Evolutionary conservation across 2,888 invertebrate genomes (phyloP), one percentile per base, ranked within the genome.

Genomic region (Tenthredo mesomela): DNA sequence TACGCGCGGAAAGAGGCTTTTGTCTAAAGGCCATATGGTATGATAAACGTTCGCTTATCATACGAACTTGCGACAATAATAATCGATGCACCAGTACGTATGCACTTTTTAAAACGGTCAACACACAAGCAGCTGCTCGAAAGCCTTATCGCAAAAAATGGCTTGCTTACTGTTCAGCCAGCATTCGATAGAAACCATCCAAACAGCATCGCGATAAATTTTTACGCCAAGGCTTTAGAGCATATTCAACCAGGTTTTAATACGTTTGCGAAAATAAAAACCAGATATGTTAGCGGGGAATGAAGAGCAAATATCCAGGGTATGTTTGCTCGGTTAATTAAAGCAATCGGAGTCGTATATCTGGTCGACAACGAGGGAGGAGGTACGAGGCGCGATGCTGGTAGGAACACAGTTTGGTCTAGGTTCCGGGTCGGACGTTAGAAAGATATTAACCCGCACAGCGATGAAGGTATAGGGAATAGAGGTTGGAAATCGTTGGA

Each of bases 241-340:
- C 71, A 73, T 15, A 43, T 73, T 21, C 43, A 33, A 29, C 33
- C 3, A 54, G 18, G 77, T 25, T 77, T 54, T 73, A 18, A 12
- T 54, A 77, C 77, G 54, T 77, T 77, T 54, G 29, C 77, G 50
- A 21, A 50, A 77, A 29, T 33, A 61, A 25, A 54, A 77, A 50
- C n/a, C 15, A 9, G 37, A n/a, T n/a, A 54, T 54, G 25, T 77
- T 77, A 77, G 77, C 50, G 9, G 18, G 43, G 43, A 43, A 43
- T 43, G 71, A 21, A 43, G 18, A 73, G 21, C 43, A 54, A 12
- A 29, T 77, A 50, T 77, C 40, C 54, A n/a, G 47, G 54, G 6
- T 29, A 54, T 54, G 77, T 54, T 77, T 33, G 77, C 54, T 54
- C 54, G 33, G 77, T 54, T 50, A 77, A 77, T 77, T 54, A 29